A percentile compares a stretch with the other conserved stretches of the same genome.
Conservation (phyloP, 2,797 vertebrate genomes). For the Crotalus adamanteus region DNA sequence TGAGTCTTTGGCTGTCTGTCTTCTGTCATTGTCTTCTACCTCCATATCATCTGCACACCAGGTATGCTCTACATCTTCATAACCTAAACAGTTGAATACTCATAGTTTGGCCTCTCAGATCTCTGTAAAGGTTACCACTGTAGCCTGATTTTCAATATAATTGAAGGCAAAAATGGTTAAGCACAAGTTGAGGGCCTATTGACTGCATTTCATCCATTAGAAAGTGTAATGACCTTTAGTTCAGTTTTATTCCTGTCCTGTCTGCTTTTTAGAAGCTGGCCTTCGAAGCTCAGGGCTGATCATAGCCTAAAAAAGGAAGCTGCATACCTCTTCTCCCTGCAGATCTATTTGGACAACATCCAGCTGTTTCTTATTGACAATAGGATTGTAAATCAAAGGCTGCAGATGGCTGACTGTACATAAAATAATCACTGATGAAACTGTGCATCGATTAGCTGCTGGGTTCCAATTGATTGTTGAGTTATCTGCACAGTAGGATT, state of each 20-base stretch:
- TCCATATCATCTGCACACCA: neutral
- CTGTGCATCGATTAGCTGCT: slow-evolving; percentile 61
- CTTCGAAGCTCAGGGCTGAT: neutral
- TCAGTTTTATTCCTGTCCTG: neutral
- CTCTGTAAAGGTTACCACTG: neutral
- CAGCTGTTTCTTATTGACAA: slow-evolving; percentile 53
- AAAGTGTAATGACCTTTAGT: neutral
- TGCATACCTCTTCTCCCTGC: neutral
- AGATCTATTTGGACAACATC: slow-evolving; percentile 35
- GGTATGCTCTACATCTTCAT: neutral
- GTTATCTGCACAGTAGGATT: slow-evolving; percentile 45
- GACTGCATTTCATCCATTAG: neutral
- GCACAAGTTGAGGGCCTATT: neutral
- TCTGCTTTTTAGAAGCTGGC: neutral
- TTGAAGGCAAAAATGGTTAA: neutral
- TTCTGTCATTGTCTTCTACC: neutral
- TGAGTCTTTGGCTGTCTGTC: neutral
- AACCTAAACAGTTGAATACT: neutral
- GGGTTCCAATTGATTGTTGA: slow-evolving; percentile 56
- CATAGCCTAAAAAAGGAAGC: neutral
- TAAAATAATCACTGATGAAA: slow-evolving; percentile 57
- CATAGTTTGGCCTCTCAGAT: neutral
- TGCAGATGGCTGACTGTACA: slow-evolving; percentile 32
- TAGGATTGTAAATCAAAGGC: slow-evolving; percentile 52
- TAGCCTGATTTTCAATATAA: neutral